phyloP scores from a whole-genome alignment of 2,113 vertebrate genomes.

The Caloenas nicobarica region DNA sequence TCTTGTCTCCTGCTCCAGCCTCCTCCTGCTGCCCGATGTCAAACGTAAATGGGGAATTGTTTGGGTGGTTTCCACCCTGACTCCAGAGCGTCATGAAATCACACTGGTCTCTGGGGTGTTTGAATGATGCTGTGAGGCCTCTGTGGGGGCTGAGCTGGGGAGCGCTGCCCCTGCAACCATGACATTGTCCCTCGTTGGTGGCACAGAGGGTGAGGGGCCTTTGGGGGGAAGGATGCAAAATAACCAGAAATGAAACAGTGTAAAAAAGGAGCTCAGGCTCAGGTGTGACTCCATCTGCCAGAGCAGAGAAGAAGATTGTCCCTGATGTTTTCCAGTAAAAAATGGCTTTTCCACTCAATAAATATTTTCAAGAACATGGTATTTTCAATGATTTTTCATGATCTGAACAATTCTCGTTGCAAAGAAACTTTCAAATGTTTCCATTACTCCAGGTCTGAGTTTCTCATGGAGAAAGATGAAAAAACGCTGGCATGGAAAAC shows the following conservation, averaged over 20 bases:
- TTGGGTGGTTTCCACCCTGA: not conserved
- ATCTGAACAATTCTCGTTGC: not conserved
- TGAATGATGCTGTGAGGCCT: not conserved
- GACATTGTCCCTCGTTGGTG: accelerated
- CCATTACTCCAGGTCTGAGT: accelerated
- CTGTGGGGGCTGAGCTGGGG: accelerated
- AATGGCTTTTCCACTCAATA: not conserved
- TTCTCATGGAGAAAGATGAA: not conserved
- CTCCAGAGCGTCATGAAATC: not conserved
- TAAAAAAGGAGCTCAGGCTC: not conserved
- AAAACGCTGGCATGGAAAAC: not conserved
- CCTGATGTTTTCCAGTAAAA: not conserved
- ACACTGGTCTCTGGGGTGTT: accelerated
- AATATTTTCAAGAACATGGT: not conserved
- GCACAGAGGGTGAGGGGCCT: not conserved
- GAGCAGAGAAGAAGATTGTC: not conserved
- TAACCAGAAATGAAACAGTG: not conserved
- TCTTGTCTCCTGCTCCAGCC: accelerated
- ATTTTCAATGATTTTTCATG: not conserved
- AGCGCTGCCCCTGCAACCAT: accelerated
- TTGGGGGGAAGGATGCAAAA: not conserved
- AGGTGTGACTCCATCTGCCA: not conserved
- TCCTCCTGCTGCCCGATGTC: not conserved
- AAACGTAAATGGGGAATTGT: not conserved
- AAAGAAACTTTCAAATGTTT: not conserved